phyloP scores from a whole-genome alignment of 2,797 vertebrate genomes.

The Sebastes cheni region DNA sequence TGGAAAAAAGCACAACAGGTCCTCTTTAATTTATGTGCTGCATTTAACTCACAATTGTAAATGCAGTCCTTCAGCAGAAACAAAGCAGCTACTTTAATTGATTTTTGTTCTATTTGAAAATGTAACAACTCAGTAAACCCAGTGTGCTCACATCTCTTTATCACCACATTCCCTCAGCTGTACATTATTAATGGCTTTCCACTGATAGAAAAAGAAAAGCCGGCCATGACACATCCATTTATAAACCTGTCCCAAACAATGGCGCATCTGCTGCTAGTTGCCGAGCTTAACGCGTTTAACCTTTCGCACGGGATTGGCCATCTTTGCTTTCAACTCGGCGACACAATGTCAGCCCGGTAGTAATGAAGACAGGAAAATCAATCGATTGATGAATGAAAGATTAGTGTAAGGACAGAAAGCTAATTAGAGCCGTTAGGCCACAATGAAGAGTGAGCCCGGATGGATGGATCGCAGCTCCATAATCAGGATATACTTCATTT shows the following conservation, averaged over 20 bases:
- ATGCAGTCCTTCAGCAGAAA: background rate
- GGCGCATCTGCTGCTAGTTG: slow-evolving; percentile 40
- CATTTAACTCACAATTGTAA: background rate
- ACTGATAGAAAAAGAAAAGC: slow-evolving; percentile 21
- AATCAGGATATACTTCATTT: slow-evolving; percentile 73
- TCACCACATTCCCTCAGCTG: background rate
- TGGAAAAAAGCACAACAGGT: no score
- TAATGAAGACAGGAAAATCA: slow-evolving; percentile 82
- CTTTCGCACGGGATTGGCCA: slow-evolving; percentile 65
- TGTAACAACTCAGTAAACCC: background rate
- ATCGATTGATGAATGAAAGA: slow-evolving; percentile 83
- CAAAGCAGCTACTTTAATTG: background rate
- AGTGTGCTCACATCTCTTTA: background rate
- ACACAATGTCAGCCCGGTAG: slow-evolving; percentile 58
- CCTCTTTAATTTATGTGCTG: background rate
- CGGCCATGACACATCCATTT: slow-evolving; percentile 60
- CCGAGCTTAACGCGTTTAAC: slow-evolving; percentile 76
- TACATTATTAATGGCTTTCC: slow-evolving; percentile 5
- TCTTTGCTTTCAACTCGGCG: slow-evolving; percentile 58
- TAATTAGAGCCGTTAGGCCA: slow-evolving; percentile 74
- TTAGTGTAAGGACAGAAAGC: slow-evolving; percentile 79
- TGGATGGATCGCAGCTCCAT: slow-evolving; percentile 69
- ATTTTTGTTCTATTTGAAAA: background rate
- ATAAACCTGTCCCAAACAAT: slow-evolving; percentile 52
- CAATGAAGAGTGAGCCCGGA: slow-evolving; percentile 67